These are phyloP conservation scores for Poecilia wingei DNA, from an alignment of 2,797 vertebrate species.

Conservation along the genomic window DNA sequence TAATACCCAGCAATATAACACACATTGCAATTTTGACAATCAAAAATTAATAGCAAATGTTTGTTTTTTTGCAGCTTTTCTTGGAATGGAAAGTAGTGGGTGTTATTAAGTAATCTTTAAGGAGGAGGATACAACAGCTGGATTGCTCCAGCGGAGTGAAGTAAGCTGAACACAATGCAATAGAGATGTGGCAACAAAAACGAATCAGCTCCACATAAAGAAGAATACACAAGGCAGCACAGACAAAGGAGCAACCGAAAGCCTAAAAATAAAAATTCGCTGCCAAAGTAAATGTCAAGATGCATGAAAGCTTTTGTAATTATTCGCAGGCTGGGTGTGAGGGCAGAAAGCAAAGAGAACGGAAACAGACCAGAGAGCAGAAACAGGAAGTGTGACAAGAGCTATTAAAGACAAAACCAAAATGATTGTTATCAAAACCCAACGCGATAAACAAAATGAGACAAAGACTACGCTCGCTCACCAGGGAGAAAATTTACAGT, in stretches of 20 bases:
- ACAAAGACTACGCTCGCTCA: background rate
- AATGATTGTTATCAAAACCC: background rate
- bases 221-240: background rate
- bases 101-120: background rate
- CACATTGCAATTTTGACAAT: background rate
- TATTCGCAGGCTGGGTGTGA: background rate
- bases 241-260: background rate
- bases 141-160: background rate
- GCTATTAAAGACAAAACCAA: constrained; percentile 5
- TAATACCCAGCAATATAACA: background rate
- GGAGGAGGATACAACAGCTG: background rate
- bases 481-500: background rate
- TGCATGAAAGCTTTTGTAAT: background rate
- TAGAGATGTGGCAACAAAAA: background rate
- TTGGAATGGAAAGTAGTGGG: background rate
- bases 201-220: background rate
- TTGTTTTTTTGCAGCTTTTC: background rate
- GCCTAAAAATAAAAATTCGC: background rate
- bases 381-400: constrained; percentile 6
- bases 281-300: background rate
- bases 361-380: background rate
- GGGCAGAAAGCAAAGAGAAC: background rate
- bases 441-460: background rate
- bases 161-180: background rate
- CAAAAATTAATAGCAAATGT: background rate